phyloP scores from a whole-genome alignment of 2,888 invertebrate species.

The Galerucella pusilla region DNA sequence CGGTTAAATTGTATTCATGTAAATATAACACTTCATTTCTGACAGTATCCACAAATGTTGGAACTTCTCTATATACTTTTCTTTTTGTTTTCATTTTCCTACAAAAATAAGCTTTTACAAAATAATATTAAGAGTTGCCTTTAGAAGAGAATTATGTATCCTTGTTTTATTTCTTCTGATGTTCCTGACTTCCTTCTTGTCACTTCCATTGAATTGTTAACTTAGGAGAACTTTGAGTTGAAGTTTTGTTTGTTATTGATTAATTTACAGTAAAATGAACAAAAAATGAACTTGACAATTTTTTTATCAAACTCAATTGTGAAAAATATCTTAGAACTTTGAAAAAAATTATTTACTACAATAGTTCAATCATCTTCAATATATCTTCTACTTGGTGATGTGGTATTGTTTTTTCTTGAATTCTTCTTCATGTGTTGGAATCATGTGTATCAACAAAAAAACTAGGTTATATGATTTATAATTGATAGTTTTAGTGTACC shows the following conservation, averaged over 20 bases:
- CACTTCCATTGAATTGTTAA: neutral
- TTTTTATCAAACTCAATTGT: too few relatives aligned
- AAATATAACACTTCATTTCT: slow-evolving; percentile 47
- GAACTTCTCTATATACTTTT: slow-evolving; percentile 42
- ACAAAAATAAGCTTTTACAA: slow-evolving; percentile 34
- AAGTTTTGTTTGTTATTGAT: neutral
- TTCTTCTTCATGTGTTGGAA: too few relatives aligned
- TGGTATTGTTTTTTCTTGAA: too few relatives aligned
- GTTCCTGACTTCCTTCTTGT: neutral
- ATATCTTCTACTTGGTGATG: too few relatives aligned
- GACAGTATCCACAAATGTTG: slow-evolving; percentile 45
- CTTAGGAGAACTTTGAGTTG: neutral
- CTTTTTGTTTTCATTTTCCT: slow-evolving; percentile 48
- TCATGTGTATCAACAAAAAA: too few relatives aligned
- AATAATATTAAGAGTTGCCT: slow-evolving; percentile 6
- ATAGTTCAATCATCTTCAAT: too few relatives aligned
- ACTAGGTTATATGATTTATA: too few relatives aligned
- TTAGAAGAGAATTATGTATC: neutral
- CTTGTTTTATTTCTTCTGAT: slow-evolving; percentile 28
- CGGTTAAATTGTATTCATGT: slow-evolving; percentile 52
- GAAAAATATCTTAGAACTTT: too few relatives aligned
- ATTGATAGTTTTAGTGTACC: too few relatives aligned
- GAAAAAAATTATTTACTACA: too few relatives aligned
- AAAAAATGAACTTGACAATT: neutral
- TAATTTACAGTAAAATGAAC: neutral